Conservation (phyloP, 1,140 invertebrate genomes). For the Pectinophora gossypiella region DNA sequence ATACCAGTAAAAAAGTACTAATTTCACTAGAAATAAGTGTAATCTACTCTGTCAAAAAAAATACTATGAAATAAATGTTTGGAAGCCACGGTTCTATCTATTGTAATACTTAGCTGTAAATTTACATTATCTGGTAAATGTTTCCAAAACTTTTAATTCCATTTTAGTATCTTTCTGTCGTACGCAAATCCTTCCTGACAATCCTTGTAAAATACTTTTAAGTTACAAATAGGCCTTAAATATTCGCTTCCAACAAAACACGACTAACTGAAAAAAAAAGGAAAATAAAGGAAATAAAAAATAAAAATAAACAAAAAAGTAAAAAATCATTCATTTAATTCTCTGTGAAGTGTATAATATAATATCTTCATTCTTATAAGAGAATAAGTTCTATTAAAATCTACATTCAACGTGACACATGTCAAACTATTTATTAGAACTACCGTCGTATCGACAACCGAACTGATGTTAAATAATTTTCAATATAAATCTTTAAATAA, state of each 20-base stretch:
- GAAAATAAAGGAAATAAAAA: slow-evolving; percentile 31
- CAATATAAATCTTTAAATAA: slow-evolving; percentile 58
- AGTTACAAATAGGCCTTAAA: neutral
- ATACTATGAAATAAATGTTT: slow-evolving; percentile 18
- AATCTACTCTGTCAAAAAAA: neutral
- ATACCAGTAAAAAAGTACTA: slow-evolving; percentile 33
- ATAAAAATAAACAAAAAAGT: slow-evolving; percentile 50
- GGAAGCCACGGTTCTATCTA: slow-evolving; percentile 19
- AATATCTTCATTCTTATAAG: slow-evolving; percentile 53
- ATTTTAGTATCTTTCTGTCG: slow-evolving; percentile 26
- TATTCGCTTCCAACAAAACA: slow-evolving; percentile 17
- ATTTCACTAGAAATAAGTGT: slow-evolving; percentile 12
- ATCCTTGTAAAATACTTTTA: neutral
- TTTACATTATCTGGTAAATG: slow-evolving; percentile 17
- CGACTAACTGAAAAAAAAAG: slow-evolving; percentile 21
- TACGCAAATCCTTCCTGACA: slow-evolving; percentile 24
- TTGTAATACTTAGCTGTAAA: neutral
- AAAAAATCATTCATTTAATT: slow-evolving; percentile 71
- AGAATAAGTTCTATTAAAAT: slow-evolving; percentile 64
- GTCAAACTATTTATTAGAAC: slow-evolving; percentile 50
- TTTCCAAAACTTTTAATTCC: slow-evolving; percentile 26
- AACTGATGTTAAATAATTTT: slow-evolving; percentile 54
- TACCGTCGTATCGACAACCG: slow-evolving; percentile 56
- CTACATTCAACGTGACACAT: slow-evolving; percentile 64
- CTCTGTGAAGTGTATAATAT: slow-evolving; percentile 61